These are phyloP conservation scores for Elmis aenea DNA, from an alignment of 2,888 invertebrate genomes.

Conservation along the genomic window DNA sequence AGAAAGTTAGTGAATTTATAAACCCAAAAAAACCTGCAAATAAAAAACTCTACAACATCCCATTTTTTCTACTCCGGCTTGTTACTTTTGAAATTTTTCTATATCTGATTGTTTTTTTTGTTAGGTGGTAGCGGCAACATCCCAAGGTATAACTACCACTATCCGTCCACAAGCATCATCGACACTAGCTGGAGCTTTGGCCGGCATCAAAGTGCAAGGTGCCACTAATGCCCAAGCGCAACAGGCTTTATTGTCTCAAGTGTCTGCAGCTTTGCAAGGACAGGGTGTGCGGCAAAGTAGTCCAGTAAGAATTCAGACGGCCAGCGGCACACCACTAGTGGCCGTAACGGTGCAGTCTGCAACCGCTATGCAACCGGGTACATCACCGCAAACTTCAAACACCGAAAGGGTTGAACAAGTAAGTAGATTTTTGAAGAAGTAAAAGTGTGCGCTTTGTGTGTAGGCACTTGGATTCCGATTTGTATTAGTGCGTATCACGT, in stretches of 20 bases:
- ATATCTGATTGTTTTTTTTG: slow-evolving; percentile 13
- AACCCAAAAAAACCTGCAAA: too few species aligned
- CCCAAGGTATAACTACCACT: slow-evolving; percentile 49
- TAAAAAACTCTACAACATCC: too few species aligned
- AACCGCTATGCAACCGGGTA: slow-evolving; percentile 50
- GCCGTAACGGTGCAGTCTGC: slow-evolving; percentile 52
- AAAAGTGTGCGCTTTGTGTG: slow-evolving; percentile 11
- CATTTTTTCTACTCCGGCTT: too few species aligned
- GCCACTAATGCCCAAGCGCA: slow-evolving; percentile 44
- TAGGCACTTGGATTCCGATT: too few species aligned
- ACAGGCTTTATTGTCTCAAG: slow-evolving; percentile 53
- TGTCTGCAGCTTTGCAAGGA: slow-evolving; percentile 51
- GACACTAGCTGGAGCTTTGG: slow-evolving; percentile 46
- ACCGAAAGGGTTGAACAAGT: slow-evolving; percentile 35
- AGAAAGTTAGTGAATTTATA: too few species aligned
- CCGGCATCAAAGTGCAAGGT: slow-evolving; percentile 50
- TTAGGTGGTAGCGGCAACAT: slow-evolving; percentile 55
- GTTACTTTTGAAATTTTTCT: too few species aligned
- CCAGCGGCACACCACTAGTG: slow-evolving; percentile 41
- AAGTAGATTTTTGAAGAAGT: slow-evolving; percentile 42
- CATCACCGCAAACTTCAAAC: slow-evolving; percentile 30
- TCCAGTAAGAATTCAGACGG: slow-evolving; percentile 57
- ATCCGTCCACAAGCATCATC: slow-evolving; percentile 50
- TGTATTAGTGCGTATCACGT: too few species aligned
- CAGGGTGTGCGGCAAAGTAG: slow-evolving; percentile 52